phyloP scores from a whole-genome alignment of 35 echinoderm and acorn worm species.

The Apostichopus japonicus region DNA sequence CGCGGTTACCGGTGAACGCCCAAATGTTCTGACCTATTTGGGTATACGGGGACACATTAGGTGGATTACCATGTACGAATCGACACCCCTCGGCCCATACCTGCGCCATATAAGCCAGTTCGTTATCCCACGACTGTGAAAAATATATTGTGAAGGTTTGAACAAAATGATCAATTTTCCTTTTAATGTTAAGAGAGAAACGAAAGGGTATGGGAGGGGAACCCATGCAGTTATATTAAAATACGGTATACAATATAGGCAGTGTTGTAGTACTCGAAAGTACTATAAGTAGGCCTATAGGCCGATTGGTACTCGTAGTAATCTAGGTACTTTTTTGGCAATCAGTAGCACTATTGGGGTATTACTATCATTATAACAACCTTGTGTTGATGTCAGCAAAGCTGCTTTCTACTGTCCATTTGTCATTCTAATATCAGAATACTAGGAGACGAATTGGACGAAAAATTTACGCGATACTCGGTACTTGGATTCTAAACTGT shows the following conservation, averaged over 20 bases:
- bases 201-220: not conserved
- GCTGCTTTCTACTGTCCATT: no score
- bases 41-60: slow-evolving; percentile 66
- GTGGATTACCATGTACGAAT: slow-evolving; percentile 62
- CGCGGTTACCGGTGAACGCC: slow-evolving; percentile 40
- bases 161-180: not conserved
- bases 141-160: not conserved
- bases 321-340: no score
- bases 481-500: no score
- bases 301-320: no score
- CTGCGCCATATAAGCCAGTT: slow-evolving; percentile 74
- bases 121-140: slow-evolving; percentile 64
- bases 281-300: no score
- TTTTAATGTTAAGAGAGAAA: not conserved
- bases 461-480: no score
- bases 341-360: no score
- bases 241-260: not conserved
- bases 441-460: no score
- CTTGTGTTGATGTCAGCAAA: no score
- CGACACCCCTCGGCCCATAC: slow-evolving; percentile 62
- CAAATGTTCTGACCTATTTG: slow-evolving; percentile 72
- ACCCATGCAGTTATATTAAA: not conserved
- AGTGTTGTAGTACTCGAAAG: not conserved
- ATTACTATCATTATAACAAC: no score
- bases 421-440: no score